Conservation (phyloP, 1,140 invertebrate species). For the Lepidurus packardi region DNA sequence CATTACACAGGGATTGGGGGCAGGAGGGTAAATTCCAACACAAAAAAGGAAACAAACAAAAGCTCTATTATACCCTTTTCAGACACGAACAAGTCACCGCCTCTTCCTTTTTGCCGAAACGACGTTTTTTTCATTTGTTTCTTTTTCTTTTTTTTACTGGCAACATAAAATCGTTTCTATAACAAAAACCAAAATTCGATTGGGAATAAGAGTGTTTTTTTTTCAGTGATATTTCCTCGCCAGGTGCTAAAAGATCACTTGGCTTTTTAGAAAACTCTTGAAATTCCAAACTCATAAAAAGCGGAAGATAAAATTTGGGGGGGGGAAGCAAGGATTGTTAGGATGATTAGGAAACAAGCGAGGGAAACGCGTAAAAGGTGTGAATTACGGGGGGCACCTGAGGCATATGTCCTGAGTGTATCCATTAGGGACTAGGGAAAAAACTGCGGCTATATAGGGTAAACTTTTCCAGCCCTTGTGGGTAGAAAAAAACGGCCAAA, state of each 20-base stretch:
- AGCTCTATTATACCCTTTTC: background rate
- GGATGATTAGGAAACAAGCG: background rate
- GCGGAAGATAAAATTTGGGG: background rate
- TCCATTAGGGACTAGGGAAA: background rate
- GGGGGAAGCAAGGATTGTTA: background rate
- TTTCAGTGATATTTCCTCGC: background rate
- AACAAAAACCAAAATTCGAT: background rate
- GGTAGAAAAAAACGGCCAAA: too few species aligned
- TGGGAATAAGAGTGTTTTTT: background rate
- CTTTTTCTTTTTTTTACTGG: background rate
- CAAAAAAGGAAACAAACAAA: background rate
- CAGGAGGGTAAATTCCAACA: background rate
- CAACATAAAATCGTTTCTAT: background rate
- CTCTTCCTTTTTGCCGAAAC: background rate
- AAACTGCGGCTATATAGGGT: background rate
- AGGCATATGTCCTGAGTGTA: slow-evolving; percentile 21
- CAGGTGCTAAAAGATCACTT: too few species aligned
- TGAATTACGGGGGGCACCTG: background rate
- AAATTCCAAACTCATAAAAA: background rate
- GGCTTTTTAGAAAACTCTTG: background rate
- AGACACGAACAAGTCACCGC: background rate
- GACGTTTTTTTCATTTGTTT: background rate
- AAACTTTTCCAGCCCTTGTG: too few species aligned
- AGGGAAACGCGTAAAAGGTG: background rate
- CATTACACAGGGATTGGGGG: background rate